Conservation (phyloP, 1,140 invertebrate genomes). For the Heliconius hermathena region DNA sequence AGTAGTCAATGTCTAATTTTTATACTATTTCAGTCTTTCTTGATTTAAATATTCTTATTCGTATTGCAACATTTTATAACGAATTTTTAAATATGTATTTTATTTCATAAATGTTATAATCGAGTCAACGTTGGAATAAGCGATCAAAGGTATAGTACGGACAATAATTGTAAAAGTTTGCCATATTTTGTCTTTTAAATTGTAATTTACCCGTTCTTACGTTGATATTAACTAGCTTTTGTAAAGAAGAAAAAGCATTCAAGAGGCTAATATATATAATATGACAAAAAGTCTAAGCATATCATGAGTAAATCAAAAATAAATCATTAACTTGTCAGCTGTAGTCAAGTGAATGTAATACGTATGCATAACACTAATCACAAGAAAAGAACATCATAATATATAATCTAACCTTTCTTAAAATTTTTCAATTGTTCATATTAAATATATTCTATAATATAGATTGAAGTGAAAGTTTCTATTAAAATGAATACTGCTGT, state of each 20-base stretch:
- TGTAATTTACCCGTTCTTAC: conserved; percentile 46
- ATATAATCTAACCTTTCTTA: conserved; percentile 25
- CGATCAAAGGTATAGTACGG: conserved; percentile 60
- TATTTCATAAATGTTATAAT: conserved; percentile 43
- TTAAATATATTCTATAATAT: background rate
- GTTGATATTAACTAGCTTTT: conserved; percentile 17
- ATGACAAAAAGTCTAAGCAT: conserved; percentile 14
- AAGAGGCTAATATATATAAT: background rate
- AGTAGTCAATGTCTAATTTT: conserved; percentile 48
- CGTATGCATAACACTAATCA: conserved; percentile 54
- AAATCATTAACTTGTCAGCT: conserved; percentile 47
- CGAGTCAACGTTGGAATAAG: conserved; percentile 45
- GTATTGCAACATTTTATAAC: conserved; percentile 41
- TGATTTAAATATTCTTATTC: conserved; percentile 32
- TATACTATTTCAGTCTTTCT: conserved; percentile 37
- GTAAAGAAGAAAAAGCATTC: conserved; percentile 20
- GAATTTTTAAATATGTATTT: conserved; percentile 55
- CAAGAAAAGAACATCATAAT: conserved; percentile 25
- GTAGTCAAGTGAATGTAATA: conserved; percentile 54
- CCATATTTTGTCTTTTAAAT: conserved; percentile 75
- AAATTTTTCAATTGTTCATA: background rate
- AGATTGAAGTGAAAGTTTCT: conserved; percentile 1
- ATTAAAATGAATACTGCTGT: background rate
- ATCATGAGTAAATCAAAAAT: conserved; percentile 42
- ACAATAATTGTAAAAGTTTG: conserved; percentile 61